Percentiles rank a stretch among this genome's conserved stretches.
phyloP scores from a whole-genome alignment of 2,113 vertebrate genomes.

The Triplophysa dalaica region DNA sequence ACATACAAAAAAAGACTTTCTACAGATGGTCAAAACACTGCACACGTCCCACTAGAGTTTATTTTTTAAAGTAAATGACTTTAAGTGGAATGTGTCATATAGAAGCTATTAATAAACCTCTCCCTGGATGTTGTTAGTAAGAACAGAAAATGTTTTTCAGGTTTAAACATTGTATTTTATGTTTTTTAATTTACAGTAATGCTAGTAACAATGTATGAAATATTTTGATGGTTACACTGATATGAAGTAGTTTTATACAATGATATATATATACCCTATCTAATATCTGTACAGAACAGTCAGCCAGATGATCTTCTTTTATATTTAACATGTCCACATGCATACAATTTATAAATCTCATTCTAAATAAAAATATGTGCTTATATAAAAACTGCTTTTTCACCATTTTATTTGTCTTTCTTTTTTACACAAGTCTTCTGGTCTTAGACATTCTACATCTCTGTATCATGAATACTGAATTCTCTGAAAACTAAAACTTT shows the following conservation, averaged over 20 bases:
- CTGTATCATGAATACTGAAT: conserved; percentile 43
- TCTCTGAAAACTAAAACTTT: conserved; percentile 55
- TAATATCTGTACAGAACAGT: too few species aligned
- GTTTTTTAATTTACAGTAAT: background rate
- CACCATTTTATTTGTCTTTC: background rate
- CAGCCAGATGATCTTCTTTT: too few species aligned
- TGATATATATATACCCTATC: background rate
- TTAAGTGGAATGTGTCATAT: background rate
- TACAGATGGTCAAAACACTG: conserved; percentile 30
- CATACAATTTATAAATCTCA: too few species aligned
- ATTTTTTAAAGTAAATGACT: background rate
- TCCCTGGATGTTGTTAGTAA: conserved; percentile 65
- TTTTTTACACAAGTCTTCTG: conserved; percentile 40
- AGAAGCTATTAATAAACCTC: conserved; percentile 49
- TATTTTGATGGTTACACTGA: background rate
- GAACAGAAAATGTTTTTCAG: conserved; percentile 49
- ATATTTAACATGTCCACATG: too few species aligned
- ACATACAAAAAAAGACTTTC: conserved; percentile 60
- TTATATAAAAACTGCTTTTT: too few species aligned
- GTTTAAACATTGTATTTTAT: background rate
- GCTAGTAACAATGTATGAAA: background rate
- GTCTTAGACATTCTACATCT: conserved; percentile 50
- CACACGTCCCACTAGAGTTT: background rate
- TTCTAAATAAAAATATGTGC: too few species aligned
- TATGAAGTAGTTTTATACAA: background rate